Percentiles rank a stretch among this genome's conserved stretches.
phyloP scores from a whole-genome alignment of 2,888 invertebrate species.

The Onthophagus sagittarius region DNA sequence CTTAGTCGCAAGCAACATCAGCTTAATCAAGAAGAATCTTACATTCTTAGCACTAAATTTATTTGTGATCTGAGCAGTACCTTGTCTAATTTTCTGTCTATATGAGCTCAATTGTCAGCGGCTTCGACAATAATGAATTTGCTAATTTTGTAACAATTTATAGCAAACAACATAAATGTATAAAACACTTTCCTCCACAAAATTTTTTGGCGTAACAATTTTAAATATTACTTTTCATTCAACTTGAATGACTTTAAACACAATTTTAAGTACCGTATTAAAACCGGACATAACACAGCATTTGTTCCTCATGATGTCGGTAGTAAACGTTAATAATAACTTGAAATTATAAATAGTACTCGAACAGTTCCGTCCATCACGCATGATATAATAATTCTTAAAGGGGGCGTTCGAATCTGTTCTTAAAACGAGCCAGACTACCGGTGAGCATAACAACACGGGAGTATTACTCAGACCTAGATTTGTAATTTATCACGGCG shows the following conservation, averaged over 20 bases:
- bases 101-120: no score
- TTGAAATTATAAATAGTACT: neutral
- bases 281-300: neutral
- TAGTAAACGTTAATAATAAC: neutral
- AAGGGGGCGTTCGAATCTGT: neutral
- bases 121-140: no score
- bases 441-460: neutral
- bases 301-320: neutral
- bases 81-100: no score
- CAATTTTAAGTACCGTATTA: neutral
- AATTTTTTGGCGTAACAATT: no score
- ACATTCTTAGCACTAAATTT: no score
- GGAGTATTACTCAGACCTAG: neutral
- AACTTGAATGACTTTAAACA: neutral
- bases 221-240: no score
- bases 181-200: no score
- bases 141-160: no score
- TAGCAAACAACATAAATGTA: no score
- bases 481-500: neutral
- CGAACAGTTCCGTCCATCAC: neutral
- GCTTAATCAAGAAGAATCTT: no score
- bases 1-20: no score
- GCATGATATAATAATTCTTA: neutral
- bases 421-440: neutral
- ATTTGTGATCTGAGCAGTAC: no score